A percentile compares a stretch with the other conserved stretches of the same genome.
Conservation (phyloP, 2,797 vertebrate genomes). For the Brachymystax lenok region DNA sequence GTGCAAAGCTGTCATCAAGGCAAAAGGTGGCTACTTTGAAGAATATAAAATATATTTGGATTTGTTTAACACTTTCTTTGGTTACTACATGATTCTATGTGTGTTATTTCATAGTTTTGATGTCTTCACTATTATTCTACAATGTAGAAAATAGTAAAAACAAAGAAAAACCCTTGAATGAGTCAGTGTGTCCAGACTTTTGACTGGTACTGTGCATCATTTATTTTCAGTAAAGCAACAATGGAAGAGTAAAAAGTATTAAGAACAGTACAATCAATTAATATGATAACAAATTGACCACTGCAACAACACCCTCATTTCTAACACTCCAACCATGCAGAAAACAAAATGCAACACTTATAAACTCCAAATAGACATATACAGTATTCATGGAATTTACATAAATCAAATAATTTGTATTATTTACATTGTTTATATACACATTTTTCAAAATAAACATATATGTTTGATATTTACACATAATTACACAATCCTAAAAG, state of each 20-base stretch:
- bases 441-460: conserved; percentile 52
- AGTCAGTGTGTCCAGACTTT: too few species aligned
- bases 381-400: conserved; percentile 37
- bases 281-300: not conserved
- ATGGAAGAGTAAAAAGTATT: not conserved
- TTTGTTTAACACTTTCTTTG: too few species aligned
- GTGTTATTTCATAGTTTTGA: too few species aligned
- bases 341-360: not conserved
- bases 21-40: too few species aligned
- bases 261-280: not conserved
- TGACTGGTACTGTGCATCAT: too few species aligned
- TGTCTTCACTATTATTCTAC: too few species aligned
- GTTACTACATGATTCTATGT: too few species aligned
- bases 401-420: conserved; percentile 36
- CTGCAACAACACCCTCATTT: not conserved
- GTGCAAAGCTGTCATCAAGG: too few species aligned
- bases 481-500: conserved; percentile 33
- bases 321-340: not conserved
- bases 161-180: too few species aligned
- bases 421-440: conserved; percentile 63
- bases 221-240: too few species aligned
- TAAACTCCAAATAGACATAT: conserved; percentile 32
- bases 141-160: too few species aligned
- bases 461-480: conserved; percentile 58
- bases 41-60: too few species aligned